Evolutionary conservation across 37 sponge, comb jelly and placozoan species (phyloP).

Genomic region (Theonella swinhoei): DNA sequence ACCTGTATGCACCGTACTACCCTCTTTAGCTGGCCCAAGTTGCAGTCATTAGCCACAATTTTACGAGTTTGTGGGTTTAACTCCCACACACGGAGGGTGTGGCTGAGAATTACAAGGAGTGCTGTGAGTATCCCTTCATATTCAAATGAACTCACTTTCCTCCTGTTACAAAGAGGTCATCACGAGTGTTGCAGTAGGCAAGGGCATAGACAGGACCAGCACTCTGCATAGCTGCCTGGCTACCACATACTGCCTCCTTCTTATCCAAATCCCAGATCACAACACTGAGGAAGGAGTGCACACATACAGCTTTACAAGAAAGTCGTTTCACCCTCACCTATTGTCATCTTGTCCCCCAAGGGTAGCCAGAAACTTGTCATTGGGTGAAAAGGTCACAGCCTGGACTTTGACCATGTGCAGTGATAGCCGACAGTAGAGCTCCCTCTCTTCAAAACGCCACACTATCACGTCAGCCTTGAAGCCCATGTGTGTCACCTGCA

Average conservation of each 20-base stretch:
- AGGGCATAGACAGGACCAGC: conserved; percentile 85
- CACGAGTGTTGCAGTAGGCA: conserved; percentile 70
- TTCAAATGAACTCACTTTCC: conserved; percentile 86
- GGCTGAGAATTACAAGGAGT: conserved; percentile 52
- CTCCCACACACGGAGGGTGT: conserved; percentile 96
- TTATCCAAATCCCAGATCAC: conserved; percentile 92
- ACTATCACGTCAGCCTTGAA: conserved; percentile 99
- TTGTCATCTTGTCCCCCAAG: conserved; percentile 95
- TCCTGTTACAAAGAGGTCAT: conserved; percentile 91
- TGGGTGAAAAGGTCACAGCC: conserved; percentile 95
- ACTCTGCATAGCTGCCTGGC: conserved; percentile 90
- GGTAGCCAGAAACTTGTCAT: conserved; percentile 91
- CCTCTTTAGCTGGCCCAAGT: conserved; percentile 93
- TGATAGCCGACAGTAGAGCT: conserved; percentile 76
- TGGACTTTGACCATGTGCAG: conserved; percentile 95
- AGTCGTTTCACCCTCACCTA: conserved; percentile 40
- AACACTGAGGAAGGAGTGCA: conserved; percentile 54
- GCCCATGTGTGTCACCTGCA: conserved; percentile 92
- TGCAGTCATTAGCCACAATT: conserved; percentile 92
- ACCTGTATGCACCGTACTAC: conserved; percentile 88
- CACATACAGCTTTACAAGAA: not conserved
- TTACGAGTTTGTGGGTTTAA: conserved; percentile 79
- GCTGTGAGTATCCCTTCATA: no score
- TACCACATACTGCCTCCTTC: conserved; percentile 92
- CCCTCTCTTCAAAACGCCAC: conserved; percentile 80